Evolutionary conservation across 1,140 invertebrate species (phyloP).

Genomic region (Heliconius hermathena): DNA sequence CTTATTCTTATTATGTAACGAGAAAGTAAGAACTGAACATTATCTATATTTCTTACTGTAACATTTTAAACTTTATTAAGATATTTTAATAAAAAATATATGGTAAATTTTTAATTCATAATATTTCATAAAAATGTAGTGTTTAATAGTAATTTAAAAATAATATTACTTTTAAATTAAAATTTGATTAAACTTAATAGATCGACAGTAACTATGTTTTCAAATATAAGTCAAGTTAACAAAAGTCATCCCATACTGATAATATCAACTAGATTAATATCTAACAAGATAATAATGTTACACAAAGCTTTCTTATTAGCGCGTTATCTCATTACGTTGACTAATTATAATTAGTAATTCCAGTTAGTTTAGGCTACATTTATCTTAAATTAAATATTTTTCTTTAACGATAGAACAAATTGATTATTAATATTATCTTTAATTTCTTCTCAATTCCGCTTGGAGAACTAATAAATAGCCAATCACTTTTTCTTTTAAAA

Average conservation of each 20-base stretch:
- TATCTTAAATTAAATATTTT: background rate
- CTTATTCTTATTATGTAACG: background rate
- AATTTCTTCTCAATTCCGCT: too few relatives aligned
- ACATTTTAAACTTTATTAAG: too few relatives aligned
- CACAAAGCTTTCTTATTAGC: background rate
- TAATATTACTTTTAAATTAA: too few relatives aligned
- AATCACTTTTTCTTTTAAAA: background rate
- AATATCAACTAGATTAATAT: background rate
- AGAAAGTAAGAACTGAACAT: too few relatives aligned
- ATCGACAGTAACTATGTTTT: too few relatives aligned
- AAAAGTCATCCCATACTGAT: too few relatives aligned
- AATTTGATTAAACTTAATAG: too few relatives aligned
- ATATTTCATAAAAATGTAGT: background rate
- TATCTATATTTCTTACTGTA: too few relatives aligned
- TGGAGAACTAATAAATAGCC: too few relatives aligned
- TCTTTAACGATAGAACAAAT: background rate
- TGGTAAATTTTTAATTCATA: background rate
- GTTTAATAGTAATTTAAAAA: too few relatives aligned
- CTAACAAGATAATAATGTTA: conserved; percentile 2
- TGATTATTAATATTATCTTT: too few relatives aligned
- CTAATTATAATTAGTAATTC: background rate
- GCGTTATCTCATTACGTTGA: background rate
- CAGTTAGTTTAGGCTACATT: background rate
- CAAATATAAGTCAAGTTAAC: too few relatives aligned
- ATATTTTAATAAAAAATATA: background rate